phyloP scores from a whole-genome alignment of 2,797 vertebrate genomes.

The Urocyon cinereoargenteus region DNA sequence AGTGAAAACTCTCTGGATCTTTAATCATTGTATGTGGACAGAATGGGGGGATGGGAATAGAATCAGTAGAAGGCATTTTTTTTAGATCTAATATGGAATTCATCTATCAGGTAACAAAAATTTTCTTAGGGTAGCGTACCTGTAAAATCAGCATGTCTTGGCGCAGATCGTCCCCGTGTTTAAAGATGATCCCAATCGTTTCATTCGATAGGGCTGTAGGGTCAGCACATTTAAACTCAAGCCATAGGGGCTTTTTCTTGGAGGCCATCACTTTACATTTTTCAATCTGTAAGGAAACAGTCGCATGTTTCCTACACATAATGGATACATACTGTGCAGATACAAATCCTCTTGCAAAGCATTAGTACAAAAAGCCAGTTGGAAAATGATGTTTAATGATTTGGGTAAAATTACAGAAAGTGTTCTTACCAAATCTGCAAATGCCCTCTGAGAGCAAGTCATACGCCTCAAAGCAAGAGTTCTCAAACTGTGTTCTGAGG shows the following conservation, averaged over 20 bases:
- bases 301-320: neutral
- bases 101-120: neutral
- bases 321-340: neutral
- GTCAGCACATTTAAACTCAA: constrained; percentile 97
- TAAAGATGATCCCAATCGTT: constrained; percentile 99
- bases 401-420: neutral
- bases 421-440: neutral
- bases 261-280: constrained; percentile 99
- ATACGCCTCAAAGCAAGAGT: neutral
- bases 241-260: constrained; percentile 99
- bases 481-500: constrained; percentile 15
- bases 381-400: constrained; percentile 49
- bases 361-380: neutral
- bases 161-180: constrained; percentile 97
- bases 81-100: neutral
- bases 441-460: neutral
- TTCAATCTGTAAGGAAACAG: constrained; percentile 91
- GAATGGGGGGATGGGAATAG: neutral
- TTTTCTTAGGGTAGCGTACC: constrained; percentile 85
- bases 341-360: neutral
- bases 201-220: constrained; percentile 95
- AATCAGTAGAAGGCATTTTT: neutral
- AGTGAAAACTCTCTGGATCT: neutral
- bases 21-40: neutral
- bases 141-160: constrained; percentile 99